These are phyloP conservation scores for Pelosia muscerda DNA, from an alignment of 2,888 invertebrate species.

Conservation along the genomic window DNA sequence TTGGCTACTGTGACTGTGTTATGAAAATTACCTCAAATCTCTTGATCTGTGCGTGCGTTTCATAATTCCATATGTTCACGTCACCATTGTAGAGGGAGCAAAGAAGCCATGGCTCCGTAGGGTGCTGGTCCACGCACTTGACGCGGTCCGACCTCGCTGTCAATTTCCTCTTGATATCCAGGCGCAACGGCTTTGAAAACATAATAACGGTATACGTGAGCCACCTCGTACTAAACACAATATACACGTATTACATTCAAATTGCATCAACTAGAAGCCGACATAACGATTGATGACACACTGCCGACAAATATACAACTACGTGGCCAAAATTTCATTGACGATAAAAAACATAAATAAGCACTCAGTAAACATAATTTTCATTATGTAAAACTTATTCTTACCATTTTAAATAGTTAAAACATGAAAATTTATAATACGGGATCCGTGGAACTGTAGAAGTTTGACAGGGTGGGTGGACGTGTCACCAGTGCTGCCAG, in stretches of 20 bases:
- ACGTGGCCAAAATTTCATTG: conserved; percentile 58
- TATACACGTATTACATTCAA: conserved; percentile 52
- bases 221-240: conserved; percentile 39
- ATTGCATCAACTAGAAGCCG: conserved; percentile 66
- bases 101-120: conserved; percentile 99
- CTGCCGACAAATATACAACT: conserved; percentile 59
- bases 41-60: conserved; percentile 94
- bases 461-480: conserved; percentile 81
- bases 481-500: conserved; percentile 72
- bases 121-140: conserved; percentile 99
- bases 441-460: conserved; percentile 67
- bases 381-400: conserved; percentile 52
- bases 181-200: conserved; percentile 93
- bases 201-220: conserved; percentile 57
- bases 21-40: conserved; percentile 91
- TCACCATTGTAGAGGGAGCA: conserved; percentile 99
- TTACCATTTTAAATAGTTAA: conserved; percentile 81
- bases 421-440: conserved; percentile 78
- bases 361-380: conserved; percentile 37
- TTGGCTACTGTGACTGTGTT: background rate
- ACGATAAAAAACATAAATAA: conserved; percentile 20
- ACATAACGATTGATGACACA: conserved; percentile 72
- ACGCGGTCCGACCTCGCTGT: conserved; percentile 99
- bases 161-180: conserved; percentile 99
- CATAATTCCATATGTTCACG: conserved; percentile 99